Evolutionary conservation across 2,113 vertebrate genomes (phyloP), one percentile per base, ranked within the genome.

Genomic region (Lagopus leucura): DNA sequence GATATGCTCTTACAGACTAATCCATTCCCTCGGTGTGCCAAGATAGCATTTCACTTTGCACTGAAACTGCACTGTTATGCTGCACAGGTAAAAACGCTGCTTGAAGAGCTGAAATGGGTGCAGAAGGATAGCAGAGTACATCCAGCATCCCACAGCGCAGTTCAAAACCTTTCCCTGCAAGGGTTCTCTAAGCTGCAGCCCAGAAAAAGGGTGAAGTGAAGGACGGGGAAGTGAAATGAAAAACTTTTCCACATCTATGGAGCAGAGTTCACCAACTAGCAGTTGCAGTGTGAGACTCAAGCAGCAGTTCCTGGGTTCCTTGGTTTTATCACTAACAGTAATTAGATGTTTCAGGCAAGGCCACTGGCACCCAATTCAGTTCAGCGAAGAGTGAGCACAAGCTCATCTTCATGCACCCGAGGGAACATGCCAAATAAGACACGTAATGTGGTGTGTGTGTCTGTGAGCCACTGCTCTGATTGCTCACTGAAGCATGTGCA

Each of bases 371-470:
- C 71, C 0, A 0, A 24, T 12, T 14, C 85, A 48, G n/a, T 40
- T 82, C 72, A 77, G 38, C 2, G 11, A 64, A 7, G 3, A 30
- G 47, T 40, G 67, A 71, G 57, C 72, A 65, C 34, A 71, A 72
- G 25, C 28, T 61, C 25, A 14, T 47, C 72, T 66, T 58, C 58
- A 36, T 10, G 21, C 32, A 87, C 74, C 40, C n/a, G 71, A 77
- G 79, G 38, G 30, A 73, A 5, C 21, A 18, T 0, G 1, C 63
- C 63, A 82, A 54, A 13, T 48, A 64, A 25, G 21, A 52, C 0
- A 0, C 1, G 36, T 0, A 19, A 75, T 0, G 2, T n/a, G 58
- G 38, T 52, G 12, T 1, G 6, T 8, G 22, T 52, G 24, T 5
- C 40, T 48, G 38, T 24, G 55, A 86, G 8, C 48, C 0, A 0